phyloP scores from a whole-genome alignment of 2,113 vertebrate species.

The Cephalopholis sonnerati region DNA sequence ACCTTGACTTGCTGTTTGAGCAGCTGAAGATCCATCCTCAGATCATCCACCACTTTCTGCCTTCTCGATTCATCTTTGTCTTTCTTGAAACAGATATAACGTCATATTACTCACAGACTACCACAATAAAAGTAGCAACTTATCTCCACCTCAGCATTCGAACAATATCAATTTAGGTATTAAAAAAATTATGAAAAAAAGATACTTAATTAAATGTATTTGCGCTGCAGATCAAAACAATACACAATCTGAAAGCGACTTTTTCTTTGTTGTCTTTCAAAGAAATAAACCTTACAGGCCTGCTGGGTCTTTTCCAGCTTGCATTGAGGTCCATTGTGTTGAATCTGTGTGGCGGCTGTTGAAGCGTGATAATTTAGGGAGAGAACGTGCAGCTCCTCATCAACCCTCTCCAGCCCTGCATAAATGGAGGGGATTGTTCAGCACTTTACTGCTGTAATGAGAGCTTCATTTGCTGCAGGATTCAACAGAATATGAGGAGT shows the following conservation, averaged over 20 bases:
- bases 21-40: too few relatives aligned
- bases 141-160: too few relatives aligned
- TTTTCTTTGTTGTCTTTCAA: not conserved
- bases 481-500: conserved; percentile 7
- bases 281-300: conserved; percentile 31
- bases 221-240: not conserved
- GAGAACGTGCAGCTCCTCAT: conserved; percentile 75
- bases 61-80: too few relatives aligned
- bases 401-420: conserved; percentile 45
- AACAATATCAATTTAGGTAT: too few relatives aligned
- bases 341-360: conserved; percentile 56
- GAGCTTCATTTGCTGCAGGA: conserved; percentile 6
- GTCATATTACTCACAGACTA: too few relatives aligned
- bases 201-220: too few relatives aligned
- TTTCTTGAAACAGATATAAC: too few relatives aligned
- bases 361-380: conserved; percentile 72
- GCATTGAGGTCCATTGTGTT: conserved; percentile 54
- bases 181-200: too few relatives aligned
- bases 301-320: conserved; percentile 41
- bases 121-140: too few relatives aligned
- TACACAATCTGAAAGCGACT: not conserved
- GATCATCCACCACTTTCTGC: too few relatives aligned
- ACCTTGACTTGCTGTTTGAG: too few relatives aligned
- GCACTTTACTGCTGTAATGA: conserved; percentile 37
- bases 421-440: conserved; percentile 71